These are phyloP conservation scores for Drosophila infuscata DNA, from an alignment of 2,888 invertebrate species.

Conservation along the genomic window DNA sequence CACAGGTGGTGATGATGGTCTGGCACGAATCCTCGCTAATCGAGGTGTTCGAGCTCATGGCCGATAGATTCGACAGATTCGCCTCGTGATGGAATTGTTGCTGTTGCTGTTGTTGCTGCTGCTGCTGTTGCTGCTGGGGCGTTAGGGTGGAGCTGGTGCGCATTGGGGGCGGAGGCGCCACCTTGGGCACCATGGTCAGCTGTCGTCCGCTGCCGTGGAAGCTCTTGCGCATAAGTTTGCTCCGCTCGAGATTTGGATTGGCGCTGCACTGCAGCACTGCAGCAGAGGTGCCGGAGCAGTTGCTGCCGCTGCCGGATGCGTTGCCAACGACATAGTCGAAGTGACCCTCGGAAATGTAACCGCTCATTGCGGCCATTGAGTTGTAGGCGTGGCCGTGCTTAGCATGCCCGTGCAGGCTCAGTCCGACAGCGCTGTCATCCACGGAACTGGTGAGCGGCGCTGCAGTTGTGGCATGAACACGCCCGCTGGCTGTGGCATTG, in stretches of 20 bases:
- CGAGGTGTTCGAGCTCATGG: slow-evolving; percentile 85
- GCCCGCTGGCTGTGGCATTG: slow-evolving; percentile 51
- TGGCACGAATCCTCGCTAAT: slow-evolving; percentile 86
- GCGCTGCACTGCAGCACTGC: slow-evolving; percentile 79
- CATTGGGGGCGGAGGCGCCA: slow-evolving; percentile 94
- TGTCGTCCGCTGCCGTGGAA: slow-evolving; percentile 94
- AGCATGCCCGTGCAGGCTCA: slow-evolving; percentile 83
- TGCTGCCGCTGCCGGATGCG: slow-evolving; percentile 2
- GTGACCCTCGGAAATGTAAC: slow-evolving; percentile 95
- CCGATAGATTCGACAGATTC: slow-evolving; percentile 84
- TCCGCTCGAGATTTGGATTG: slow-evolving; percentile 93
- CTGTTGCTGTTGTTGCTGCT: slow-evolving; percentile 84
- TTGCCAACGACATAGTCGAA: slow-evolving; percentile 87
- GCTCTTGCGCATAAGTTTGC: slow-evolving; percentile 95
- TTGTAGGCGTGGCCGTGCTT: slow-evolving; percentile 58
- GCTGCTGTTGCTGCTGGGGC: slow-evolving; percentile 84
- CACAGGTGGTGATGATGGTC: slow-evolving; percentile 91
- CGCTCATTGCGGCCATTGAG: slow-evolving; percentile 87
- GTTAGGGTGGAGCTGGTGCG: slow-evolving; percentile 93
- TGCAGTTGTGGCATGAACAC: slow-evolving; percentile 67
- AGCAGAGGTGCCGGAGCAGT: neutral
- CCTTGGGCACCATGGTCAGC: slow-evolving; percentile 92
- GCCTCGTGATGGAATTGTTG: slow-evolving; percentile 84
- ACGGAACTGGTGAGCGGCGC: slow-evolving; percentile 86
- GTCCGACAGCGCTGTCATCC: slow-evolving; percentile 92